These are phyloP conservation scores for Trematomus loennbergii DNA, from an alignment of 2,113 vertebrate species.

Conservation along the genomic window DNA sequence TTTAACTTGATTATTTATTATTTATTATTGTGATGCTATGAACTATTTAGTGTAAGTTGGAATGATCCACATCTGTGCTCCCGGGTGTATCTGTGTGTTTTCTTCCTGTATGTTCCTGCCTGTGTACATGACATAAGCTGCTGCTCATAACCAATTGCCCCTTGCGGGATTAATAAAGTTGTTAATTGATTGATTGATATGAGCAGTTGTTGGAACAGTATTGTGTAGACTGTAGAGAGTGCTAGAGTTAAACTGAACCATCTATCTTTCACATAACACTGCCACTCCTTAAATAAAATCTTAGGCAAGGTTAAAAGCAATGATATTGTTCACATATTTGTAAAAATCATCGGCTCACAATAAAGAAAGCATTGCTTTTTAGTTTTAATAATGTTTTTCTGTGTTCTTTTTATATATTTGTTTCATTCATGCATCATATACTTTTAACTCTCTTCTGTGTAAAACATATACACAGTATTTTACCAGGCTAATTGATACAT, in stretches of 20 bases:
- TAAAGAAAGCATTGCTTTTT: not conserved
- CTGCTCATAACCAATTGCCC: too few relatives aligned
- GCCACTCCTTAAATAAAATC: not conserved
- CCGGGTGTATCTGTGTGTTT: too few relatives aligned
- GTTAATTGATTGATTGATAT: too few relatives aligned
- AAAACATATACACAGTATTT: not conserved
- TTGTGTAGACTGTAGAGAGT: not conserved
- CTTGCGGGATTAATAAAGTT: too few relatives aligned
- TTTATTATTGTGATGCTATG: too few relatives aligned
- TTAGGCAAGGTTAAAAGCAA: not conserved
- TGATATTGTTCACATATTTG: not conserved
- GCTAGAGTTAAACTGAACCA: not conserved
- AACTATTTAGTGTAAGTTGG: too few relatives aligned
- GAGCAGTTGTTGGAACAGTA: not conserved
- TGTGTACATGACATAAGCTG: too few relatives aligned
- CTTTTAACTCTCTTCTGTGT: not conserved
- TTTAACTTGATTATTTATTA: too few relatives aligned
- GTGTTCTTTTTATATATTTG: not conserved
- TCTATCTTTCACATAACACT: not conserved
- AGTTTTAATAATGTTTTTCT: not conserved
- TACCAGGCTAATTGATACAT: not conserved
- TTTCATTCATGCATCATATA: not conserved
- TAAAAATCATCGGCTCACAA: not conserved
- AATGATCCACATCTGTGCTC: too few relatives aligned
- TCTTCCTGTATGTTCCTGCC: too few relatives aligned